Evolutionary conservation across 2,113 vertebrate genomes (phyloP), one percentile per base, ranked within the genome.

Genomic region (Sitta europaea): DNA sequence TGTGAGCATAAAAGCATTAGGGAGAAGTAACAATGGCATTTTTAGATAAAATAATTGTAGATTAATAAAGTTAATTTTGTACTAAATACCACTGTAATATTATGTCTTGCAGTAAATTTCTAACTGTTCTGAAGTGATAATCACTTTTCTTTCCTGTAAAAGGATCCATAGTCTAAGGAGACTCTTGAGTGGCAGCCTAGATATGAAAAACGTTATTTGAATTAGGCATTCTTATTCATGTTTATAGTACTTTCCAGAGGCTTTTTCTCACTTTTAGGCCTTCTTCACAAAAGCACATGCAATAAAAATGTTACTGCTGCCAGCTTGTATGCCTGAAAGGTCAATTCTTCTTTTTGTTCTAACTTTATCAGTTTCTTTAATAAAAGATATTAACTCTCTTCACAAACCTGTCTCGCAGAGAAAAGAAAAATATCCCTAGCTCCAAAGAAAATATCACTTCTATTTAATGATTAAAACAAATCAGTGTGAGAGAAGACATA

Each of bases 291-390:
- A 77, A 80, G 27, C 27, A 47, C 65, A 59, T 16, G 31, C 59
- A 92, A 88, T 86, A 91, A 92, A 93, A 93, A 28, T 20, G 24
- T 71, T 72, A 42, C 82, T 67, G 82, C 75, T 0, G 1, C 78
- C 66, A 92, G 81, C 81, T 67, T 88, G 51, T 87, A 81, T 74
- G 72, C 68, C 72, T 94, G 90, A 89, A 89, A 89, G 73, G n/a
- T 83, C 53, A 61, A 38, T 78, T 78, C 55, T 86, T 90, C 88
- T 67, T 81, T 85, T 85, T 24, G 35, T 61, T 63, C 58, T 76
- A 92, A 77, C 88, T 89, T 74, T 38, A 91, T 93, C 88, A 92
- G 55, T 55, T 91, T 81, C 65, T 87, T 90, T 90, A 85, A 93
- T 85, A 81, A 93, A 93, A 94, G 33, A 67, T 95, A 93, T 74